Conservation (phyloP, 1,140 invertebrate species). For the Ceratosolen fusciceps region DNA sequence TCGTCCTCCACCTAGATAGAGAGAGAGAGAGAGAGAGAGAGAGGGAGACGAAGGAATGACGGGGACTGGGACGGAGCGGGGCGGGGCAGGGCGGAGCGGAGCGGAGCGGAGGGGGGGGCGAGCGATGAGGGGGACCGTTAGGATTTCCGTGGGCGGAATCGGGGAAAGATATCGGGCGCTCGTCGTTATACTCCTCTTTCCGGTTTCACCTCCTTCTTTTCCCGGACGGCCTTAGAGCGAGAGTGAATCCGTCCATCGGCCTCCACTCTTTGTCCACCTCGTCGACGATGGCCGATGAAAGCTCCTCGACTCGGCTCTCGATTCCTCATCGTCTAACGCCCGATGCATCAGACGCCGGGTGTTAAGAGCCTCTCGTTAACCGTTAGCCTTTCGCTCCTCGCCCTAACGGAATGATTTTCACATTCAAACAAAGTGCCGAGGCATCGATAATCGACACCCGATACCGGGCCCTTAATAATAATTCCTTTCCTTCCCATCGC, state of each 20-base stretch:
- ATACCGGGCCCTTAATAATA: neutral
- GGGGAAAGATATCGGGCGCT: constrained; percentile 5
- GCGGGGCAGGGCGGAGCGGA: constrained; percentile 31
- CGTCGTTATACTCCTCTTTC: constrained; percentile 6
- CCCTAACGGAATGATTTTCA: constrained; percentile 6
- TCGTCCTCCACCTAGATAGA: too few relatives aligned
- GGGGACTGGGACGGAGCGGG: neutral
- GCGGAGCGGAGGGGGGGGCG: neutral
- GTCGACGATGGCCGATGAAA: neutral
- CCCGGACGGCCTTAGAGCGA: neutral
- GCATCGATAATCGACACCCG: neutral
- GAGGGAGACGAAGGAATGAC: neutral
- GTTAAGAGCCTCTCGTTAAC: neutral
- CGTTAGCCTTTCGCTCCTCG: neutral
- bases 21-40: constrained; percentile 16
- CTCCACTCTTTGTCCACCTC: neutral
- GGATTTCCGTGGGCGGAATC: neutral
- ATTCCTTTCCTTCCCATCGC: too few relatives aligned
- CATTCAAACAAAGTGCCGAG: neutral
- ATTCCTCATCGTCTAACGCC: neutral
- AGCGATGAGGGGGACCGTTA: constrained; percentile 42
- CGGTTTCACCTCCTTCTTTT: neutral
- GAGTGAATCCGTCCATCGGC: neutral
- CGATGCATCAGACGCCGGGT: neutral
- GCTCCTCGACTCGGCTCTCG: neutral